phyloP scores from a whole-genome alignment of 2,888 invertebrate genomes.

The Biston betularia region DNA sequence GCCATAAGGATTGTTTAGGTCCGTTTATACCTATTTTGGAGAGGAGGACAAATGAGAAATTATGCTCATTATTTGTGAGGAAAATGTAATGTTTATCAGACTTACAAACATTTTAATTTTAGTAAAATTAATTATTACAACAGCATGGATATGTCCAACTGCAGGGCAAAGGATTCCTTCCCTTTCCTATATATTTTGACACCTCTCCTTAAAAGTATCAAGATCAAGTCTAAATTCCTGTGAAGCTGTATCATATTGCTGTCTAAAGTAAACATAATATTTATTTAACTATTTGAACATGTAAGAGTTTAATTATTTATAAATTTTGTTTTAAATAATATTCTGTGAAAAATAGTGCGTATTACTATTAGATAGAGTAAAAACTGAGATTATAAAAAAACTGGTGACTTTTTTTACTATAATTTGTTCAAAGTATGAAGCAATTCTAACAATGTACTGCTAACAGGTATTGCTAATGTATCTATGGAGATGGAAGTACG shows the following conservation, averaged over 20 bases:
- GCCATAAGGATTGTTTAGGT: too few species aligned
- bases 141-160: neutral
- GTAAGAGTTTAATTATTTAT: too few species aligned
- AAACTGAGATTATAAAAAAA: too few species aligned
- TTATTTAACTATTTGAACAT: neutral
- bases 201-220: neutral
- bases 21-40: too few species aligned
- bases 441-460: neutral
- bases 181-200: neutral
- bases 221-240: neutral
- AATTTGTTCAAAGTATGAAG: too few species aligned
- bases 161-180: constrained; percentile 1
- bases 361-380: too few species aligned
- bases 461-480: neutral
- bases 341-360: too few species aligned
- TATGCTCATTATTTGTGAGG: neutral
- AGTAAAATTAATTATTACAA: too few species aligned
- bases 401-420: too few species aligned
- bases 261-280: constrained; percentile 1
- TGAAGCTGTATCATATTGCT: neutral
- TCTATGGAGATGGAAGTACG: neutral
- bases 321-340: too few species aligned
- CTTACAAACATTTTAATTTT: neutral
- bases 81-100: neutral
- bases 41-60: too few species aligned